Evolutionary conservation across 2,113 vertebrate species (phyloP).

Genomic region (Heterocephalus glaber): DNA sequence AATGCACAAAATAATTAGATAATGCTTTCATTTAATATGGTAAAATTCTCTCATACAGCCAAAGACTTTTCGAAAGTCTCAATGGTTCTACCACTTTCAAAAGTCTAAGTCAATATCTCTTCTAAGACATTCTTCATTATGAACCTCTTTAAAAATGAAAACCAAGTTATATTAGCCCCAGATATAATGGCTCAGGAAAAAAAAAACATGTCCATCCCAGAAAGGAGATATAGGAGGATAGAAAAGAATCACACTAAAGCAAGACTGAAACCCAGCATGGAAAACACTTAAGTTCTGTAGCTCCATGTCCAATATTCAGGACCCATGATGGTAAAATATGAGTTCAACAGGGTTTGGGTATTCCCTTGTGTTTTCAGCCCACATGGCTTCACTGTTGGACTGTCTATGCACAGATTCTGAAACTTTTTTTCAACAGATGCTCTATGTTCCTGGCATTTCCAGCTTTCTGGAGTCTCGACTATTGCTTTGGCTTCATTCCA

Average conservation of each 20-base stretch:
- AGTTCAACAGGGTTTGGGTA: background rate
- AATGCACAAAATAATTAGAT: background rate
- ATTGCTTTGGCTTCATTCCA: background rate
- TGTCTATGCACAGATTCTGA: background rate
- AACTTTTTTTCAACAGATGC: background rate
- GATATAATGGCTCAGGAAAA: background rate
- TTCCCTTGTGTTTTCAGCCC: background rate
- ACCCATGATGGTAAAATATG: background rate
- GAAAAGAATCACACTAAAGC: background rate
- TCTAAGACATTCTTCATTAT: background rate
- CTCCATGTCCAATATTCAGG: background rate
- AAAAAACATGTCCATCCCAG: background rate
- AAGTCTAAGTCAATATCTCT: background rate
- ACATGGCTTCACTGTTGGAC: background rate
- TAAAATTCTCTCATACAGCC: background rate
- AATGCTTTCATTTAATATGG: background rate
- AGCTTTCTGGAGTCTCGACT: background rate
- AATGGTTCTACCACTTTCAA: background rate
- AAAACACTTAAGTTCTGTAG: background rate
- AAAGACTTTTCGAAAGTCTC: background rate
- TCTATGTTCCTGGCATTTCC: background rate
- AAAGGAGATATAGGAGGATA: background rate
- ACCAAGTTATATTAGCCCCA: background rate
- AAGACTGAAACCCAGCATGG: background rate
- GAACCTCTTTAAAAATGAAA: background rate